phyloP scores from a whole-genome alignment of 2,797 vertebrate genomes.

The Leucoraja ocellata region DNA sequence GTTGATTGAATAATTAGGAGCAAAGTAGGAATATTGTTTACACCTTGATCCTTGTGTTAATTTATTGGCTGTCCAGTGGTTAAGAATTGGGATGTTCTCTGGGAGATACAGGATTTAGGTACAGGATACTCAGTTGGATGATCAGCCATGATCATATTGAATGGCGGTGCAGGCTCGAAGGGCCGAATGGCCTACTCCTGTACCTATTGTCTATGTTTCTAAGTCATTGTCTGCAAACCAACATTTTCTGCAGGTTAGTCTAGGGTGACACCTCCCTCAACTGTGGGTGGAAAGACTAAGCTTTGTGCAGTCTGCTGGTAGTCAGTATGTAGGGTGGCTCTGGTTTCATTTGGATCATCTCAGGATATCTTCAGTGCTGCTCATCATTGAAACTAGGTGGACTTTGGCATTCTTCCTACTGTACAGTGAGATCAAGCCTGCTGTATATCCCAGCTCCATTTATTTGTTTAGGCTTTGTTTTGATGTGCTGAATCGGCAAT shows the following conservation, averaged over 20 bases:
- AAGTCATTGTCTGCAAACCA: neutral
- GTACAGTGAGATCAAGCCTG: neutral
- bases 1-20: neutral
- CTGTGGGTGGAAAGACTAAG: neutral
- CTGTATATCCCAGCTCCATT: no score
- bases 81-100: neutral
- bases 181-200: no score
- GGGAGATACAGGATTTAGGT: neutral
- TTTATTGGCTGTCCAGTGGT: neutral
- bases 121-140: no score
- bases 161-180: no score
- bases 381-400: no score
- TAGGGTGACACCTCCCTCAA: neutral
- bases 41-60: neutral
- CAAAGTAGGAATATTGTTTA: neutral
- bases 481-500: neutral
- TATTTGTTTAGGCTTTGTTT: neutral
- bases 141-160: no score
- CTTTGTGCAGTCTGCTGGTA: neutral
- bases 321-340: neutral
- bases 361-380: neutral
- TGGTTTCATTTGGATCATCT: neutral
- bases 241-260: neutral
- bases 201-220: no score
- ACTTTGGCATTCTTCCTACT: no score